Conservation (phyloP, 2,797 vertebrate species). For the Pseudopleuronectes americanus region DNA sequence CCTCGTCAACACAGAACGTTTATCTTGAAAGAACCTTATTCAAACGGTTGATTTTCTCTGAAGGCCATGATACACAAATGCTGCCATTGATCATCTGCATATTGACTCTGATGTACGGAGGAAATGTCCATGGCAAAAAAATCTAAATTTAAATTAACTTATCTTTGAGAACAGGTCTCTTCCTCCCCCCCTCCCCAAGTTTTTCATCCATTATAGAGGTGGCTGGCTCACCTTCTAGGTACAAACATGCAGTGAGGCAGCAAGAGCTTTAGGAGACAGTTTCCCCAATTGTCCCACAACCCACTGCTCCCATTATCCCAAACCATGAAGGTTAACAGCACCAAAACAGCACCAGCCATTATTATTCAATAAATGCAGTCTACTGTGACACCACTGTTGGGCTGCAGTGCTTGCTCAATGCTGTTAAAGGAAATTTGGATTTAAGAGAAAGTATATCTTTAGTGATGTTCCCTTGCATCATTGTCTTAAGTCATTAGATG, state of each 20-base stretch:
- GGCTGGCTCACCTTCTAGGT: constrained; percentile 45
- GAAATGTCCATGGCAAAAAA: constrained; percentile 31
- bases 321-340: constrained; percentile 56
- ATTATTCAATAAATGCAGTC: constrained; percentile 50
- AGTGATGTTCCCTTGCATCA: not conserved
- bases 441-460: constrained; percentile 4
- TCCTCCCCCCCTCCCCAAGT: constrained; percentile 8
- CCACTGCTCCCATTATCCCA: constrained; percentile 43
- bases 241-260: constrained; percentile 56
- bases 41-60: constrained; percentile 13
- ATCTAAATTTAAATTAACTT: constrained; percentile 29
- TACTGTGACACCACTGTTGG: constrained; percentile 21
- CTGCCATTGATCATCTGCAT: constrained; percentile 25
- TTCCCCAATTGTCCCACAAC: constrained; percentile 30
- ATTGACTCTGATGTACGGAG: constrained; percentile 8
- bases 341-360: constrained; percentile 29
- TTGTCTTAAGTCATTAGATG: constrained; percentile 3
- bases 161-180: constrained; percentile 29
- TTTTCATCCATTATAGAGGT: constrained; percentile 71
- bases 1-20: constrained; percentile 7
- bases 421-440: constrained; percentile 19
- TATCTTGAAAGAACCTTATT: constrained; percentile 14
- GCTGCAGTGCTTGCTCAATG: constrained; percentile 31
- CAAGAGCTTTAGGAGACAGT: constrained; percentile 48
- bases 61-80: not conserved